These are phyloP conservation scores for Andrena bucephala DNA, from an alignment of 2,888 invertebrate species.

Conservation along the genomic window DNA sequence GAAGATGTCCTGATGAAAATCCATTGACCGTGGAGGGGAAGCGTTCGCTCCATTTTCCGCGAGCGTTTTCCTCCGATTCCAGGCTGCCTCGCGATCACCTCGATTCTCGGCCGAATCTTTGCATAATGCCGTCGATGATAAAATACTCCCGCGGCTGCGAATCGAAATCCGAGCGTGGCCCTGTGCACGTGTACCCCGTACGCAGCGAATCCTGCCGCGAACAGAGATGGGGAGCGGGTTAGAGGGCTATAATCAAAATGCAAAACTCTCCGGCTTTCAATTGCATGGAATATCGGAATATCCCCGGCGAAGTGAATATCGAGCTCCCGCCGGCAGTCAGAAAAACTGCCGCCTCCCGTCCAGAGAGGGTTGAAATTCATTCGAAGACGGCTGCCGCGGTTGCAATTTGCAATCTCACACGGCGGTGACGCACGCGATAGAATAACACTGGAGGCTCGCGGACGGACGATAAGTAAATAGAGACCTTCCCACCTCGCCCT, in stretches of 20 bases:
- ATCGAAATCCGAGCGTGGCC: slow-evolving; percentile 41
- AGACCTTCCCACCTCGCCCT: not conserved
- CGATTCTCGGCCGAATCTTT: slow-evolving; percentile 44
- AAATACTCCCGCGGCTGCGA: slow-evolving; percentile 40
- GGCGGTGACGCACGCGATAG: not conserved
- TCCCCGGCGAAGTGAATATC: slow-evolving; percentile 56
- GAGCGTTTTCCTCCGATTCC: not conserved
- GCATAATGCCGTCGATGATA: slow-evolving; percentile 50
- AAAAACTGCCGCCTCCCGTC: slow-evolving; percentile 28
- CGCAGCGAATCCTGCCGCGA: slow-evolving; percentile 14
- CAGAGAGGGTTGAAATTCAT: slow-evolving; percentile 20
- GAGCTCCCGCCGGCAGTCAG: slow-evolving; percentile 23
- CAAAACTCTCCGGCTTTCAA: slow-evolving; percentile 57
- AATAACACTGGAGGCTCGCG: not conserved
- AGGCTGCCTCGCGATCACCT: slow-evolving; percentile 4
- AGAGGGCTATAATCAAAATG: slow-evolving; percentile 56
- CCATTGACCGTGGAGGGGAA: slow-evolving; percentile 17
- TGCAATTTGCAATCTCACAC: slow-evolving; percentile 12
- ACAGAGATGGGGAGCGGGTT: too few species aligned
- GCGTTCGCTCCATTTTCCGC: slow-evolving; percentile 23
- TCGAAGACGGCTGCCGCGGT: slow-evolving; percentile 21
- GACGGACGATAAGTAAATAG: too few species aligned
- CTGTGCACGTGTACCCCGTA: not conserved
- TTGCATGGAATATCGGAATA: slow-evolving; percentile 64
- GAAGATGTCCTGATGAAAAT: not conserved